Percentiles rank a stretch among this genome's conserved stretches.
phyloP scores from a whole-genome alignment of 2,797 vertebrate genomes.

The Meriones psammophilus region DNA sequence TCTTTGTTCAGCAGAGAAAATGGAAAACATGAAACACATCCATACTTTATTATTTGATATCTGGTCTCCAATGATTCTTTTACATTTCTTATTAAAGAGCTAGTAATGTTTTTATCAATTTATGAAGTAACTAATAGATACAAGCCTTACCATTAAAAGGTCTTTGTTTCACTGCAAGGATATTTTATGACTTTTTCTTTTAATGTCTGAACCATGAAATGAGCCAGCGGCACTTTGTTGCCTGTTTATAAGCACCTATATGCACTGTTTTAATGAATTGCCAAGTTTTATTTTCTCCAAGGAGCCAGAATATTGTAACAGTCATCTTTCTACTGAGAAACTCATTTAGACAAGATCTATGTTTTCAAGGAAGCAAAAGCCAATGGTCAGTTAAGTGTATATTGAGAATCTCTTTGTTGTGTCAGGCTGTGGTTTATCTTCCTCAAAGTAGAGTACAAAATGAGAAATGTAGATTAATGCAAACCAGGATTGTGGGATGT shows the following conservation, averaged over 20 bases:
- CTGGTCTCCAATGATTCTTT: constrained; percentile 33
- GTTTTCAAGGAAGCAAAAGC: not conserved
- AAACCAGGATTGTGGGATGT: not conserved
- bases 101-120: constrained; percentile 45
- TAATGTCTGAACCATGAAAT: constrained; percentile 63
- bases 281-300: constrained; percentile 51
- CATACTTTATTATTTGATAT: constrained; percentile 14
- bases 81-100: constrained; percentile 42
- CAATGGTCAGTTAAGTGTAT: not conserved
- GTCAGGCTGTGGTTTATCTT: not conserved
- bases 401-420: constrained; percentile 35
- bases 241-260: constrained; percentile 58
- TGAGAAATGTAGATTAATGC: not conserved
- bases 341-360: not conserved
- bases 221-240: constrained; percentile 21
- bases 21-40: not conserved
- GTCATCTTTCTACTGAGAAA: constrained; percentile 51
- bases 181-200: constrained; percentile 66
- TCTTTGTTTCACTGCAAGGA: constrained; percentile 58
- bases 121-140: constrained; percentile 63
- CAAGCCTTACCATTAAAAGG: not conserved
- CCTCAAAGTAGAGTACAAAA: not conserved
- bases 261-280: constrained; percentile 27
- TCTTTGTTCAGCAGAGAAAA: not conserved
- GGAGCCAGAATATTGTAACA: constrained; percentile 31